Evolutionary conservation across 2,797 vertebrate genomes (phyloP), one percentile per base, ranked within the genome.

Genomic region (Anableps anableps): DNA sequence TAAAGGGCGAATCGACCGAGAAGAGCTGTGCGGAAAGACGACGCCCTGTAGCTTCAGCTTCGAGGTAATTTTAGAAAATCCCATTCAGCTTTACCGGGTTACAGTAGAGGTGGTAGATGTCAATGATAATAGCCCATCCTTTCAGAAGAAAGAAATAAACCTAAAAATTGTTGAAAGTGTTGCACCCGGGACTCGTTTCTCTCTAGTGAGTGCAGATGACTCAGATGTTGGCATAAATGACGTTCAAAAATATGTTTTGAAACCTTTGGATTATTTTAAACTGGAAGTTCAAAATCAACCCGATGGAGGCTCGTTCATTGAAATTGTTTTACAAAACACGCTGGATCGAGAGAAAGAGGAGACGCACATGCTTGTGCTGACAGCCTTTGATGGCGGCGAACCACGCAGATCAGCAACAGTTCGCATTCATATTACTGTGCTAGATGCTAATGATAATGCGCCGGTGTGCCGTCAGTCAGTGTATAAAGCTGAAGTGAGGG

Each of bases 401-500:
- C 96, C 96, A 0, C 88, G 91, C 0, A 92, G 95, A 86, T 95
- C 96, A 0, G 96, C 96, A 0, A 95, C 93, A 0, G 85, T 94
- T 64, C 89, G 90, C 1, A 88, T 98, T 50, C 55, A 92, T 5
- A 85, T 97, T 58, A 88, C 85, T 0, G 95, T 97, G 5, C 2
- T 96, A 7, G 97, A 97, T 13, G 90, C 21, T 0, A 97, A 98
- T 3, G 97, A 97, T 76, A 97, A 97, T 11, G 83, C 93, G 0
- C 96, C 97, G 0, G 80, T 95, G 0, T 97, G 96, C 79, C 92
- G 92, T 5, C 93, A 95, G 55, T 3, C 94, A 0, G 75, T 96
- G 5, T 97, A 97, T 62, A 95, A 88, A 68, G 89, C 94, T 1
- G 91, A 88, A 6, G 72, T 97, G 0, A 85, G 58, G 1, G 96